Evolutionary conservation across 1,140 invertebrate genomes (phyloP), one percentile per base, ranked within the genome.

Genomic region (Papilio xuthus): DNA sequence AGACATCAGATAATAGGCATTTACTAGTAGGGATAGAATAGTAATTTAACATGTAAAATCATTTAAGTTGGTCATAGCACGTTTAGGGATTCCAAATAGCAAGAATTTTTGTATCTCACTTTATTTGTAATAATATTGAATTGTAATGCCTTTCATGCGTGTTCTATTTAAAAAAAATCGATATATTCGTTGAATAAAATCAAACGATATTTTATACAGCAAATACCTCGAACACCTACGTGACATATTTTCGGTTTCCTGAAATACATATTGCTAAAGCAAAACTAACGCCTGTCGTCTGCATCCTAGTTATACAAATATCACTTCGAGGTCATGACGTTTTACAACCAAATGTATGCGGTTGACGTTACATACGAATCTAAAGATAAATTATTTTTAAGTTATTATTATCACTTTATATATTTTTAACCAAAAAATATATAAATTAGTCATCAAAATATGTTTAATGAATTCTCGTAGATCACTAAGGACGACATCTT

Each of bases 281-380:
- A 23, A 23, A 26, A 20, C 56, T 60, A 60, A 60, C 56, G 23
- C 23, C 56, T 60, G 56, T 60, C 56, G 56, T 28, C 23, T 60
- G 23, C 56, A 60, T 60, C 20, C 56, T 60, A 60, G 56, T 60
- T 26, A 60, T 60, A 60, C 56, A 26, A 60, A 60, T 60, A 12
- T 23, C 20, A 60, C 10, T 26, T 10, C 56, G 56, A 60, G 56
- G 56, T 60, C 56, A 28, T 60, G 56, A 60, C 56, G 23, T 60
- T 26, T 60, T 23, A 60, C 6, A 47, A 10, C 44, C 32, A 37
- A 37, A 26, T 60, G 12, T 60, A 6, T 60, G 56, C 56, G 56
- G 56, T 60, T 10, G 56, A 60, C 56, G 13, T 53, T 53, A 20
- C n/a, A n/a, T 53, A 53, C 50, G 7, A n/a, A 20, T 53, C 7